These are phyloP conservation scores for Dinocampus coccinellae DNA, from an alignment of 2,888 invertebrate genomes.

Conservation along the genomic window DNA sequence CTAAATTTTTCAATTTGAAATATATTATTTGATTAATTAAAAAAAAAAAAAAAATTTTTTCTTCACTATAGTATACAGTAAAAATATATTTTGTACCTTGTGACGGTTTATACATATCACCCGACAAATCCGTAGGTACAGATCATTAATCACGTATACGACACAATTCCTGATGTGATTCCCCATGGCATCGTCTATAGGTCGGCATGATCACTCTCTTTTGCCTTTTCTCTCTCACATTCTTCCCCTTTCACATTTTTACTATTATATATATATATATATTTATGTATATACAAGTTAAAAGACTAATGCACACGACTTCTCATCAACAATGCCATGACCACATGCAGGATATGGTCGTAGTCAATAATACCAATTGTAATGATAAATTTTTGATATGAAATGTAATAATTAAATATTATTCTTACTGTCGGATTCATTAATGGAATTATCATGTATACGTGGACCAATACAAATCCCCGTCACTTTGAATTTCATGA, in stretches of 20 bases:
- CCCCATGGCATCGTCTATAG: constrained; percentile 18
- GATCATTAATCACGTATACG: constrained; percentile 62
- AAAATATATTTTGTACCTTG: constrained; percentile 12
- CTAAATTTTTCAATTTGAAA: not conserved
- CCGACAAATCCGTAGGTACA: constrained; percentile 46
- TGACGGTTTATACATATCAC: constrained; percentile 45
- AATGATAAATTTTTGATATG: too few species aligned
- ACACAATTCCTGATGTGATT: constrained; percentile 21
- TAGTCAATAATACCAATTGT: too few species aligned
- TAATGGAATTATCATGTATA: constrained; percentile 39
- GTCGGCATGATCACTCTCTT: constrained; percentile 26
- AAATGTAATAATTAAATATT: too few species aligned
- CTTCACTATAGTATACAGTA: not conserved
- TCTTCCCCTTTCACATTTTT: too few species aligned
- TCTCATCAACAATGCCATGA: constrained; percentile 56
- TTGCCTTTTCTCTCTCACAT: not conserved
- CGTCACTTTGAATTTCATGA: not conserved
- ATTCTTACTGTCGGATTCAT: too few species aligned
- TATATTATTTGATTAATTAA: too few species aligned
- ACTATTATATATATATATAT: too few species aligned
- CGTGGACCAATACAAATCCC: too few species aligned
- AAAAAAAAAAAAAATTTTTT: not conserved
- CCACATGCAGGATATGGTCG: constrained; percentile 21
- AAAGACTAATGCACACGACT: not conserved
- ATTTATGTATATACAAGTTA: not conserved